Evolutionary conservation across 2,888 invertebrate species (phyloP), one percentile per base, ranked within the genome.

Genomic region (Catocala nupta): DNA sequence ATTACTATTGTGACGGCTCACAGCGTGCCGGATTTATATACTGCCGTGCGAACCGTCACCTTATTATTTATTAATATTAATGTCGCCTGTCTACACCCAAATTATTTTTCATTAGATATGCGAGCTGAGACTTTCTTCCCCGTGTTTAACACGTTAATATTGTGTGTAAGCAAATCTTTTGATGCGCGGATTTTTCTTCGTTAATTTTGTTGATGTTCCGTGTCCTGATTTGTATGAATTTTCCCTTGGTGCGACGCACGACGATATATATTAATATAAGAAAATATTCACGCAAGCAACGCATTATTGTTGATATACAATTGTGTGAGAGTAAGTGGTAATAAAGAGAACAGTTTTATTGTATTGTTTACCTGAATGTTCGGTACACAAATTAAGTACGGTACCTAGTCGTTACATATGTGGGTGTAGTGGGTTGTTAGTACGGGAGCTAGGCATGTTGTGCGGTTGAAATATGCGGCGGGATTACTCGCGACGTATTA

Each of bases 51-150:
- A 91, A 90, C 89, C 81, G 90, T 89, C 89, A 84, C 87, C 86
- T 86, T 89, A 86, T 88, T 91, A 89, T 90, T 89, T 89, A 92
- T 92, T 91, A 89, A 89, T 89, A 92, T 92, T 88, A 91, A 92
- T 91, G 88, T 79, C 70, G 68, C 74, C 84, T 85, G 91, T 92
- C 91, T 86, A 69, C 90, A 83, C 82, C 81, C 74, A 85, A 89
- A 89, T 90, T 87, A 89, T 90, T 90, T 89, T 88, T 88, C 89
- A 90, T 91, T 89, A 89, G 84, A 83, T 81, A 83, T 83, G 81
- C 81, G 78, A 81, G 78, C 77, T 75, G 70, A 25, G 82, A 78
- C 77, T 83, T 80, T 78, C 77, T 64, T 65, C 69, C 77, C 70
- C 77, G 75, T 78, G 82, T 77, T 79, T 83, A 81, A 83, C 80